Evolutionary conservation across 2,797 vertebrate species (phyloP), one percentile per base, ranked within the genome.

Genomic region (Neoniphon sammara): DNA sequence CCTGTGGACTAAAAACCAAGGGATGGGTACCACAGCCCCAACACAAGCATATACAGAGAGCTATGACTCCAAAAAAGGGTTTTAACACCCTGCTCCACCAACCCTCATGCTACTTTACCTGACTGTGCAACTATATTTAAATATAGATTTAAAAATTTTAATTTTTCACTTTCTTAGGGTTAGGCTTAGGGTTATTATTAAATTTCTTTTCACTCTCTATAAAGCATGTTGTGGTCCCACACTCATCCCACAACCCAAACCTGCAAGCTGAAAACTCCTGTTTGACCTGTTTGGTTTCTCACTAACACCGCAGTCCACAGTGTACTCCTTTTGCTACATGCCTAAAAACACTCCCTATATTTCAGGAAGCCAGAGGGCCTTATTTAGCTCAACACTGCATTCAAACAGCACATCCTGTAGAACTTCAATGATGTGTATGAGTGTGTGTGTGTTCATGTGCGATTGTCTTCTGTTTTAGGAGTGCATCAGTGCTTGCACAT

Each of bases 321-420:
- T 34, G 21, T 12, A 47, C 23, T 42, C n/a, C 42, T 55, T 52
- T 56, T 56, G 46, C 36, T 49, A 61, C 52, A 75, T 64, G 56
- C 34, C 47, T 66, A 69, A 61, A 62, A 47, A 18, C 2, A 47
- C 31, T 68, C 61, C 59, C 58, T 61, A 17, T 54, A 69, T 71
- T 80, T 73, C 39, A 70, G 70, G 56, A 79, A 64, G 60, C 27
- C 0, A 17, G 72, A 60, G 56, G 31, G 54, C 56, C 49, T 42
- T 62, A 83, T 83, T 84, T 86, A 81, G 71, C 70, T 65, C 75
- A 36, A 50, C 75, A 74, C 72, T 17, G 61, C 54, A 61, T 77
- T 67, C 46, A 53, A 46, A 65, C 67, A 23, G 52, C 8, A 53
- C 54, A 58, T 70, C 75, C 75, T 66, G 61, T 65, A 47, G 75